Evolutionary conservation across 2,888 invertebrate species (phyloP), one percentile per base, ranked within the genome.

Genomic region (Trichacis sp.): DNA sequence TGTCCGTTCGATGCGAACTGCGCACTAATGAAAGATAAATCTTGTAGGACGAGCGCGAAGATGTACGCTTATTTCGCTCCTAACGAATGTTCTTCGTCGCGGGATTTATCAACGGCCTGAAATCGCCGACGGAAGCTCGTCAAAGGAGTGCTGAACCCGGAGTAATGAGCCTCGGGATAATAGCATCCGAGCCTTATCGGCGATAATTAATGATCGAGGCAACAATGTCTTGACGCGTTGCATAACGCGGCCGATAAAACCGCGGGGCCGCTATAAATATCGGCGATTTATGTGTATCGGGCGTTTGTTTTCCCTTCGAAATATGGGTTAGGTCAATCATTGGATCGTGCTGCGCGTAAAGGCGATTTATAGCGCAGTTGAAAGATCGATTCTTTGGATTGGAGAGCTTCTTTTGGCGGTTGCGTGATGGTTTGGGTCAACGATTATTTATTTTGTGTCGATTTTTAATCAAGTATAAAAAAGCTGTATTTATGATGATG

Each of bases 21-120:
- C 68, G 69, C 57, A 74, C 78, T 77, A 77, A 78, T 77, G 74
- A 75, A 75, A 76, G 73, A 80, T 80, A 79, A 79, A 79, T 80
- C 78, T 75, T n/a, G n/a, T n/a, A n/a, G n/a, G n/a, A n/a, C n/a
- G n/a, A n/a, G n/a, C n/a, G n/a, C n/a, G n/a, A n/a, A n/a, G n/a
- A n/a, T n/a, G n/a, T n/a, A n/a, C 72, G 57, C 64, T 63, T 24
- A n/a, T 24, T 24, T 24, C 70, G 66, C 65, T 4, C 48, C 24
- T 11, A 12, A 12, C 18, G 11, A 11, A 33, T 3, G n/a, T 33
- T 17, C 33, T 6, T n/a, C n/a, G 11, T 33, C 8, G 24, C 24
- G 24, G 24, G 24, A 24, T 24, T 12, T n/a, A 29, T 29, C n/a
- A 14, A 38, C 38, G 5, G n/a, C 14, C n/a, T 38, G n/a, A 3